Conservation (phyloP, 2,113 vertebrate genomes). For the Menidia beryllina region DNA sequence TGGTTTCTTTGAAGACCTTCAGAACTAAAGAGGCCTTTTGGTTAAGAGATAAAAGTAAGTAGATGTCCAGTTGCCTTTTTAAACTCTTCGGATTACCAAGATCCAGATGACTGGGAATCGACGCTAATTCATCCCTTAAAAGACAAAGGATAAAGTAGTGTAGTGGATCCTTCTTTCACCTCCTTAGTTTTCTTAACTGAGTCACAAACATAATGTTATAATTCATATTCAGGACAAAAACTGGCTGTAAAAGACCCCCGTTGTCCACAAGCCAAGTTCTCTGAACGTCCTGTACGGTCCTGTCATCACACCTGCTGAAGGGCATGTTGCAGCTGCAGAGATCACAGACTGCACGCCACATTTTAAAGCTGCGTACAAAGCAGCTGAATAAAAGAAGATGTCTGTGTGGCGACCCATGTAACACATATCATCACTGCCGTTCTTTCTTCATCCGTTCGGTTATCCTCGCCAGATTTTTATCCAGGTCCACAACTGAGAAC, state of each 20-base stretch:
- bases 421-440: conserved; percentile 57
- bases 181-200: neutral
- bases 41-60: too few relatives aligned
- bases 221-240: conserved; percentile 24
- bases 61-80: too few relatives aligned
- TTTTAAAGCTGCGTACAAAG: conserved; percentile 53
- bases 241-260: conserved; percentile 11
- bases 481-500: conserved; percentile 47
- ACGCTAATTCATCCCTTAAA: too few relatives aligned
- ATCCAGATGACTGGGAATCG: too few relatives aligned
- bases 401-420: conserved; percentile 44
- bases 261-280: conserved; percentile 46
- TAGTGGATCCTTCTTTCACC: neutral
- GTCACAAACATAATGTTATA: conserved; percentile 26
- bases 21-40: too few relatives aligned
- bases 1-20: too few relatives aligned
- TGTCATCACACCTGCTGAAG: conserved; percentile 57
- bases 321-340: conserved; percentile 49
- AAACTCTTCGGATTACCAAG: too few relatives aligned
- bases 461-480: conserved; percentile 58
- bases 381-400: conserved; percentile 30
- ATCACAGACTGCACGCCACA: conserved; percentile 12
- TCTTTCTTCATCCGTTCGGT: conserved; percentile 48
- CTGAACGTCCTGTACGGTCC: conserved; percentile 42
- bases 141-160: neutral